phyloP scores from a whole-genome alignment of 2,888 invertebrate species.

The Nemotelus nigrinus region DNA sequence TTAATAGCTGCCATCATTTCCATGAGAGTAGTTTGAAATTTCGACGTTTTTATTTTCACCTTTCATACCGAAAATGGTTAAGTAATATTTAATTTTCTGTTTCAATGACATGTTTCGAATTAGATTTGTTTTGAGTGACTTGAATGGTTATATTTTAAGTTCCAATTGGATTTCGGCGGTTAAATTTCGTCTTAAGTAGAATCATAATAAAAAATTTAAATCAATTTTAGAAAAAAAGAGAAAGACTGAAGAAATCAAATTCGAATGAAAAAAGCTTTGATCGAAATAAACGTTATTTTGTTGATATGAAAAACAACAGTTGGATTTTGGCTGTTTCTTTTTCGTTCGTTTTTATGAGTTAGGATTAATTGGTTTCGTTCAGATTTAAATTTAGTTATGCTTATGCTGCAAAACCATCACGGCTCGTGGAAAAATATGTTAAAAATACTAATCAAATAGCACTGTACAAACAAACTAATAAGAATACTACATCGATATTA shows the following conservation, averaged over 20 bases:
- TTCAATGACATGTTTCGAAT: too few species aligned
- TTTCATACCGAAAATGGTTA: too few species aligned
- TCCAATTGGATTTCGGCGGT: conserved; percentile 36
- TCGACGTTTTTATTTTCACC: conserved; percentile 6
- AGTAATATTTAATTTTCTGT: too few species aligned
- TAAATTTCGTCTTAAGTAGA: conserved; percentile 27
- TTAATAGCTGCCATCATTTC: conserved; percentile 65
- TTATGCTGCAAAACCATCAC: not conserved
- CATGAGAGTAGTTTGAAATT: conserved; percentile 60
- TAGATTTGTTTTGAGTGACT: too few species aligned
- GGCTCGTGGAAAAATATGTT: not conserved
- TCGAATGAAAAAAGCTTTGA: not conserved
- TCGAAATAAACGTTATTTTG: not conserved
- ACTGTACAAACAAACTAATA: conserved; percentile 1
- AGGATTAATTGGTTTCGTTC: not conserved
- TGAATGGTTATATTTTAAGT: not conserved
- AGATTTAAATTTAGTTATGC: not conserved
- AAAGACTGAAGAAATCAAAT: not conserved
- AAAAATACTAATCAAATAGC: not conserved
- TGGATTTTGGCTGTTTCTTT: not conserved
- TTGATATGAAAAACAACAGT: not conserved
- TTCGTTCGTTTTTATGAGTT: not conserved
- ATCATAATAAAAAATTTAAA: not conserved
- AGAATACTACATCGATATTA: not conserved
- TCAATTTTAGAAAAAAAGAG: not conserved